These are phyloP conservation scores for Hylaeus anthracinus DNA, from an alignment of 1,140 invertebrate species.

Conservation along the genomic window DNA sequence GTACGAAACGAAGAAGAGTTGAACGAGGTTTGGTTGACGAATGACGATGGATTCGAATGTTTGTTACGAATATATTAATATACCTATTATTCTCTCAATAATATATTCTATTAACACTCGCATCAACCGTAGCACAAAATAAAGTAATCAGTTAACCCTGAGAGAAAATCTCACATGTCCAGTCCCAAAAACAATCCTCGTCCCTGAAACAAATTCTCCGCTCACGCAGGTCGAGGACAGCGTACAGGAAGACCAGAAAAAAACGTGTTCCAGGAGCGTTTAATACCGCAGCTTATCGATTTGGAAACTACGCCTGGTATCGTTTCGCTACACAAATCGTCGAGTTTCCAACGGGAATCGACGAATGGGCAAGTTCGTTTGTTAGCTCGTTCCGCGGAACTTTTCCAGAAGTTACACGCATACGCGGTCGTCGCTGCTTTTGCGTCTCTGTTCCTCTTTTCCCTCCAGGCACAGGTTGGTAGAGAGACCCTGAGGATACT, in stretches of 20 bases:
- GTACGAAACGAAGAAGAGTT: no score
- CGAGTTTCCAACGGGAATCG: conserved; percentile 23
- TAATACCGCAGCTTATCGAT: conserved; percentile 51
- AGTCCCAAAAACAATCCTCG: background rate
- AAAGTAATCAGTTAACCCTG: no score
- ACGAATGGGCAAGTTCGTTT: conserved; percentile 49
- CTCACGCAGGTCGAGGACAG: background rate
- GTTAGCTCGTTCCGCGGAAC: conserved; percentile 50
- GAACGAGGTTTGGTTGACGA: no score
- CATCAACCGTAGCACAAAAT: no score
- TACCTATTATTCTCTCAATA: no score
- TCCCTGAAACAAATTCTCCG: background rate
- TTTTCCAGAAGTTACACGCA: conserved; percentile 36
- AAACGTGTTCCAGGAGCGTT: conserved; percentile 6
- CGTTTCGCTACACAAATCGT: conserved; percentile 50
- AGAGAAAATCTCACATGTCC: no score
- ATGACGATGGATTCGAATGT: no score
- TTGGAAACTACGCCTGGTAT: conserved; percentile 15
- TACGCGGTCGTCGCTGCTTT: background rate
- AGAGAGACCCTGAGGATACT: conserved; percentile 35
- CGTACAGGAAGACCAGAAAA: background rate
- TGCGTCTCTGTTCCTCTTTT: conserved; percentile 23
- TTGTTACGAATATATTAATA: no score
- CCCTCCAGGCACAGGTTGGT: conserved; percentile 1
- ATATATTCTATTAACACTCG: no score